Evolutionary conservation across 1,140 invertebrate species (phyloP), one percentile per base, ranked within the genome.

Genomic region (Matsumurasca onukii): DNA sequence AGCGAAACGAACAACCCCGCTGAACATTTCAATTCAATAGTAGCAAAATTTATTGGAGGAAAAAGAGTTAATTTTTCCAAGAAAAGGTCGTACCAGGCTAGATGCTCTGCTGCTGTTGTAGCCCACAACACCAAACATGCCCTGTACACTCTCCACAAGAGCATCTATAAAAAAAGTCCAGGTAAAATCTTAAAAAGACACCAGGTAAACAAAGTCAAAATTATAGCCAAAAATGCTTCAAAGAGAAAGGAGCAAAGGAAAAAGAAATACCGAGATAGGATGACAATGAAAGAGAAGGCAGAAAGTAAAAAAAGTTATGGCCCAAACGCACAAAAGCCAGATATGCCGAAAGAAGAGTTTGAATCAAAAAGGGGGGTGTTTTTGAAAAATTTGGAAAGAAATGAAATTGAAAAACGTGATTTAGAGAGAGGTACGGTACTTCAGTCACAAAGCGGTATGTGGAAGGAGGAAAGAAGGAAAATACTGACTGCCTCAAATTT

Each of bases 21-120:
- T 13, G 51, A 55, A 55, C 51, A 55, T 15, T 55, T 12, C 51
- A 55, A 55, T 9, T 55, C 51, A 5, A 55, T 55, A 5, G 51
- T 55, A 24, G 51, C 15, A 55, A 55, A 45, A 17, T 45, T 45
- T 45, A 45, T 45, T 17, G 34, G 34, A 12, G 34, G 34, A 17
- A 45, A 45, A 20, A 55, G 51, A 22, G 51, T 55, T 20, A 55
- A 24, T 20, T 55, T n/a, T 55, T 12, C 51, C 9, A 5, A 13
- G 51, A 55, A 55, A 55, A 55, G 51, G 24, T 55, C 51, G 5
- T 55, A 55, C 20, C 12, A 55, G 24, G 51, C 51, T 24, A 55
- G 51, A 55, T 55, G 51, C 20, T 55, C 20, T 9, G 51, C 51
- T 13, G 51, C 51, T 5, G 51, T 55, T 9, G 34, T 45, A 17